These are phyloP conservation scores for Drosophila persimilis DNA, from an alignment of 1,140 invertebrate species.

Conservation along the genomic window DNA sequence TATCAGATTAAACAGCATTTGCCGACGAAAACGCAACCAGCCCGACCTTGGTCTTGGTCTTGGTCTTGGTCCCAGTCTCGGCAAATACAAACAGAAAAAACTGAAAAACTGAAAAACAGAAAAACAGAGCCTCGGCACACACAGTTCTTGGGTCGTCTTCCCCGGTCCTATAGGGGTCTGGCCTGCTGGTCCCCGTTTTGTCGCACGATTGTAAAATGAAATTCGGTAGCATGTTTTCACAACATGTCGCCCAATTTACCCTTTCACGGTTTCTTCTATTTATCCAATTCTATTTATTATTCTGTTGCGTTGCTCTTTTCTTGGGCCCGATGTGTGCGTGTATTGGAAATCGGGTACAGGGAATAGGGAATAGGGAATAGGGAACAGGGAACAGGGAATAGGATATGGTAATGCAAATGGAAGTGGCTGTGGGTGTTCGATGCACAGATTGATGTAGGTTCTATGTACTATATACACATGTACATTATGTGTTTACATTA, in stretches of 20 bases:
- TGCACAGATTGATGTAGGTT: constrained; percentile 14
- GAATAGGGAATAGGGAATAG: too few relatives aligned
- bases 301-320: constrained; percentile 23
- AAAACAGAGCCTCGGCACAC: constrained; percentile 12
- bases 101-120: background rate
- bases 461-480: background rate
- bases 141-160: constrained; percentile 16
- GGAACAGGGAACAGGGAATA: background rate
- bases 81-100: constrained; percentile 29
- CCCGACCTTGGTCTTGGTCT: constrained; percentile 40
- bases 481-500: constrained; percentile 22
- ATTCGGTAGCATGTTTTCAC: constrained; percentile 79
- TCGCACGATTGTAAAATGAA: constrained; percentile 74
- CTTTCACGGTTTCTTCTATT: constrained; percentile 66
- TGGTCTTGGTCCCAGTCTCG: constrained; percentile 19
- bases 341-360: background rate
- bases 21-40: constrained; percentile 28
- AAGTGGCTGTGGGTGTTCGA: background rate
- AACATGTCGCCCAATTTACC: constrained; percentile 79
- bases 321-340: background rate
- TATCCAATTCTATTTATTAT: constrained; percentile 34
- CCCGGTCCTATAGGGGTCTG: background rate
- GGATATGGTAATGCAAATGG: background rate
- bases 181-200: constrained; percentile 24
- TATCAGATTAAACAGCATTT: constrained; percentile 64